phyloP scores from a whole-genome alignment of 2,888 invertebrate genomes.

The Dendrolimus houi region DNA sequence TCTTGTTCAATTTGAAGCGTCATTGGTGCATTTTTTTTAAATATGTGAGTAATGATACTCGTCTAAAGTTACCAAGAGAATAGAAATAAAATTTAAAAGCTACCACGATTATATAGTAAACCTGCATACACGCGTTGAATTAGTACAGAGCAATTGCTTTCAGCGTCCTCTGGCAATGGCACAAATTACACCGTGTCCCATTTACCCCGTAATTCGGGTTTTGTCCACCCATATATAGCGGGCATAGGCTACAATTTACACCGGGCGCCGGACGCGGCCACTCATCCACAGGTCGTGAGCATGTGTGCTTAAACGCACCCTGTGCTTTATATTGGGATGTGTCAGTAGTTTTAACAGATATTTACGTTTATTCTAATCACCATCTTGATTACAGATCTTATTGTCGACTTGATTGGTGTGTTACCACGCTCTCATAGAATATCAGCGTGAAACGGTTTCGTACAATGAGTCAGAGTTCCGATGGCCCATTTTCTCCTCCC shows the following conservation, averaged over 20 bases:
- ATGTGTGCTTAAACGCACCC: conserved; percentile 56
- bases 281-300: conserved; percentile 10
- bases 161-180: conserved; percentile 29
- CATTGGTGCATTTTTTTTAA: no score
- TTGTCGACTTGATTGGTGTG: no score
- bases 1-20: no score
- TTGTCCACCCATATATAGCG: conserved; percentile 45
- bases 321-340: conserved; percentile 51
- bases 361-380: conserved; percentile 8
- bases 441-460: no score
- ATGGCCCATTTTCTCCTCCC: no score
- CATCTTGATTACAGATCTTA: no score
- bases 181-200: conserved; percentile 54
- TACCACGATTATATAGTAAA: conserved; percentile 21
- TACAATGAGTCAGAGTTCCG: no score
- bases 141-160: conserved; percentile 36
- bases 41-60: no score
- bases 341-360: conserved; percentile 22
- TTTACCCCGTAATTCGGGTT: conserved; percentile 50
- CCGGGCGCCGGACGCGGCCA: conserved; percentile 36
- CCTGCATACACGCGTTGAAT: conserved; percentile 1
- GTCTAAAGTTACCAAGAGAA: no score
- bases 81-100: conserved; percentile 12
- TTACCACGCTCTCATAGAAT: no score
- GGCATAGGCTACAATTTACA: conserved; percentile 52